A percentile compares a stretch with the other conserved stretches of the same genome.
Evolutionary conservation across 2,888 invertebrate species (phyloP).

Genomic region (Criorhina ranunculi): DNA sequence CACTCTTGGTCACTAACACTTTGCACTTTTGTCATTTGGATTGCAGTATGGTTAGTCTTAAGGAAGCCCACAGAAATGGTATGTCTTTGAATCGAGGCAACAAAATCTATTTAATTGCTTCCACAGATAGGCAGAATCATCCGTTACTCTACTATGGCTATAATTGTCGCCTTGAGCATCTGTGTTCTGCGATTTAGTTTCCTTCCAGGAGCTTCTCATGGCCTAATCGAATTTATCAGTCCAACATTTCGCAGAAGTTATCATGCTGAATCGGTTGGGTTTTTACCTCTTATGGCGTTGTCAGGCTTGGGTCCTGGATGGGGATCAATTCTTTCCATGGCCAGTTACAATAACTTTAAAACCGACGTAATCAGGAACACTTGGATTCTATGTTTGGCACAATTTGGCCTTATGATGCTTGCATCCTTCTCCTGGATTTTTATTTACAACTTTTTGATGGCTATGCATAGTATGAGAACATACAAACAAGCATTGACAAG

Average conservation of each 20-base stretch:
- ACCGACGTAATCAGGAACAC: slow-evolving; percentile 87
- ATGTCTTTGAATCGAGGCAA: too few relatives aligned
- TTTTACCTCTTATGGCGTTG: slow-evolving; percentile 1
- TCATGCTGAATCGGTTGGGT: background rate
- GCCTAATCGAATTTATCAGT: background rate
- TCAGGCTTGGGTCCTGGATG: slow-evolving; percentile 53
- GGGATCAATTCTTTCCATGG: slow-evolving; percentile 59
- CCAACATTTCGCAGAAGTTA: background rate
- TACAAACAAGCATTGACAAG: too few relatives aligned
- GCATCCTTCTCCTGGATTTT: slow-evolving; percentile 84
- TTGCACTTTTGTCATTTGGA: background rate
- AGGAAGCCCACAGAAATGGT: background rate
- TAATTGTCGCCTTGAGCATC: background rate
- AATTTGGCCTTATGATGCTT: slow-evolving; percentile 80
- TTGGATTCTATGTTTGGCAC: slow-evolving; percentile 80
- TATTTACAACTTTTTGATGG: slow-evolving; percentile 79
- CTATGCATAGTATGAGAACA: background rate
- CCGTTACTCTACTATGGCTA: background rate
- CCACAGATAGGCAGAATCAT: background rate
- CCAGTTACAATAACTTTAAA: slow-evolving; percentile 85
- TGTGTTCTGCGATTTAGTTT: background rate
- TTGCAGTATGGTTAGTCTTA: background rate
- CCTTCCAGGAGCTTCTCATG: background rate
- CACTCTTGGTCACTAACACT: slow-evolving; percentile 1
- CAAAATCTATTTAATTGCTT: background rate